Evolutionary conservation across 2,797 vertebrate species (phyloP).

Genomic region (Lutra lutra): DNA sequence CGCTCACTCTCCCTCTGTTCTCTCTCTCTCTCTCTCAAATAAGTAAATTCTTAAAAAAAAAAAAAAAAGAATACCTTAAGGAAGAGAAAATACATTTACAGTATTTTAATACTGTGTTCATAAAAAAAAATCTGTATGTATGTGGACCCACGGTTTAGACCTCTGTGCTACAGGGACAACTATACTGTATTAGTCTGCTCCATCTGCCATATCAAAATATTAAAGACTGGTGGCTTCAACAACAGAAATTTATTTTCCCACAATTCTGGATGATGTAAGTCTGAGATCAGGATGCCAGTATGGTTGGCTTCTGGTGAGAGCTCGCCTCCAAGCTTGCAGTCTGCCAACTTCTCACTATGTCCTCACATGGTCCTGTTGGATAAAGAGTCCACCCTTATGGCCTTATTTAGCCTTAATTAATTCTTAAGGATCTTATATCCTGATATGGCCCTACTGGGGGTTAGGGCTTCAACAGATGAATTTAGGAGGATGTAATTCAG

Average conservation of each 20-base stretch:
- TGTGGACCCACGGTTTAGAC: neutral
- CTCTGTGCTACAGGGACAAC: neutral
- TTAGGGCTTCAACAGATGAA: neutral
- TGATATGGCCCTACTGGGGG: neutral
- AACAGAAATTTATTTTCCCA: neutral
- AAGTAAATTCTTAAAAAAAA: neutral
- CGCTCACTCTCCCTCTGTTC: too few relatives aligned
- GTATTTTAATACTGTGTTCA: neutral
- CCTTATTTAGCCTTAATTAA: neutral
- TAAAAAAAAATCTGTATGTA: neutral
- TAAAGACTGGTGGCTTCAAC: neutral
- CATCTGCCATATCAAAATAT: neutral
- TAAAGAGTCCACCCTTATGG: neutral
- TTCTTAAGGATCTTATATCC: neutral
- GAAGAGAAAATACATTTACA: neutral
- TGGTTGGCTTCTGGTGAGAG: neutral
- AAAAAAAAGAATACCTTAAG: neutral
- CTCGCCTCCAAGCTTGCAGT: neutral
- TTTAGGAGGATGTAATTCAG: neutral
- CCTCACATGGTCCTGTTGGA: neutral
- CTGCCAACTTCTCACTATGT: neutral
- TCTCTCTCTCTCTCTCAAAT: neutral
- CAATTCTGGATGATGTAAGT: neutral
- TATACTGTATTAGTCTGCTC: neutral
- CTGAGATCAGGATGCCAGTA: neutral